Evolutionary conservation across 2,113 vertebrate genomes (phyloP).

Genomic region (Octodon degus): DNA sequence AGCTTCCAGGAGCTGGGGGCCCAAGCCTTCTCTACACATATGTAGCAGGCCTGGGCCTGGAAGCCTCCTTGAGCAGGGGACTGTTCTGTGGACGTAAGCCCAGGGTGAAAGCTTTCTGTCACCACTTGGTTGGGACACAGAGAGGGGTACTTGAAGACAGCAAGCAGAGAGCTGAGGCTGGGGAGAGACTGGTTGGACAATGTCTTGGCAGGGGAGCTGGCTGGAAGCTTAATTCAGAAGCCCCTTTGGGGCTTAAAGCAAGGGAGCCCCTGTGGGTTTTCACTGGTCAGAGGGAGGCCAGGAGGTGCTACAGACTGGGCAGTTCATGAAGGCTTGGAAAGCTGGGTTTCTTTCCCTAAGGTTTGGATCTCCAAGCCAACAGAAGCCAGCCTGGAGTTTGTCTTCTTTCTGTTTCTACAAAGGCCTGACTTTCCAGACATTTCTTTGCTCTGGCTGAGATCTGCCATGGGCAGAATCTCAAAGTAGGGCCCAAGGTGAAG

Average conservation of each 20-base stretch:
- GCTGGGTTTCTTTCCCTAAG: background rate
- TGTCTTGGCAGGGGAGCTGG: too few relatives aligned
- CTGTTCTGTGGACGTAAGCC: background rate
- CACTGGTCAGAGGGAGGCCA: background rate
- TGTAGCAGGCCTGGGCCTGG: background rate
- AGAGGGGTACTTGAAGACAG: background rate
- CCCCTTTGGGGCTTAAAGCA: background rate
- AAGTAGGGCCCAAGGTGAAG: too few relatives aligned
- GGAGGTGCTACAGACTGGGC: accelerated
- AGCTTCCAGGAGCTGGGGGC: background rate
- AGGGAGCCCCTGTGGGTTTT: background rate
- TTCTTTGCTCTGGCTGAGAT: background rate
- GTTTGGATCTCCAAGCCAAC: background rate
- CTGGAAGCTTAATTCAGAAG: background rate
- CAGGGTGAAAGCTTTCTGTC: accelerated
- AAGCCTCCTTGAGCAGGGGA: background rate
- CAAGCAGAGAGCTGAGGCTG: too few relatives aligned
- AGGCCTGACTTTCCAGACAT: accelerated
- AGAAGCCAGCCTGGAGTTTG: background rate
- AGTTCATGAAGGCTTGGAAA: too few relatives aligned
- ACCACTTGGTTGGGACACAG: too few relatives aligned
- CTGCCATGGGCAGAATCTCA: background rate
- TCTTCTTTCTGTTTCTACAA: background rate
- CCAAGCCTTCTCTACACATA: background rate
- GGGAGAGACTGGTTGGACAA: background rate